Conservation (phyloP, 2,113 vertebrate genomes). For the Entomyzon cyanotis region DNA sequence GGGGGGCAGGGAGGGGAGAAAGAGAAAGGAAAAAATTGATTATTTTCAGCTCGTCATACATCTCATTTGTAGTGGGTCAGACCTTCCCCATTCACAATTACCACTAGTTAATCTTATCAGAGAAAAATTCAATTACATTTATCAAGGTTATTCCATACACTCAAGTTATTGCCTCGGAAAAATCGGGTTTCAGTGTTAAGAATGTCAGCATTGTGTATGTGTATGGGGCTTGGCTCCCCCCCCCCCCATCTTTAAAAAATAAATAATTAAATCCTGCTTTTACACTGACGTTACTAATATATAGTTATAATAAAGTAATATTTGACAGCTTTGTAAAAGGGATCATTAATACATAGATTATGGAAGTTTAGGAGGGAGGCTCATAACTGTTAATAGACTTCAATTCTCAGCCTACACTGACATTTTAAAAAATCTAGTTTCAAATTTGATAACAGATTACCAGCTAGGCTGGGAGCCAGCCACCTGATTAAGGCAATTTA, state of each 20-base stretch:
- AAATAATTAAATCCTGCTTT: slow-evolving; percentile 81
- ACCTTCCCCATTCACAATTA: slow-evolving; percentile 87
- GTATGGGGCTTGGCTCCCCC: not conserved
- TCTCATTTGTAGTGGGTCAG: slow-evolving; percentile 84
- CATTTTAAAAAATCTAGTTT: slow-evolving; percentile 97
- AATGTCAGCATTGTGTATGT: slow-evolving; percentile 78
- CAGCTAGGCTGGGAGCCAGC: slow-evolving; percentile 86
- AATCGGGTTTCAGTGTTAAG: slow-evolving; percentile 75
- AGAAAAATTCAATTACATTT: slow-evolving; percentile 98
- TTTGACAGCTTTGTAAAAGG: slow-evolving; percentile 85
- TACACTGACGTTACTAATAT: slow-evolving; percentile 72
- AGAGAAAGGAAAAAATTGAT: slow-evolving; percentile 72
- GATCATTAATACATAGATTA: slow-evolving; percentile 89
- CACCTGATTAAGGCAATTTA: slow-evolving; percentile 96
- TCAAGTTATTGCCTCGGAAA: slow-evolving; percentile 78
- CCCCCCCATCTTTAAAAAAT: slow-evolving; percentile 18
- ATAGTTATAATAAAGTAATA: slow-evolving; percentile 82
- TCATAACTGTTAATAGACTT: slow-evolving; percentile 91
- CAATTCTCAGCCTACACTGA: slow-evolving; percentile 90
- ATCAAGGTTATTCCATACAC: slow-evolving; percentile 93
- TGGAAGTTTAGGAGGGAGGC: slow-evolving; percentile 85
- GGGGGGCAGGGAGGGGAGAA: too few relatives aligned
- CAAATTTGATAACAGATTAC: slow-evolving; percentile 96
- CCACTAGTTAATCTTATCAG: slow-evolving; percentile 94
- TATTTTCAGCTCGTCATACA: slow-evolving; percentile 84